Conservation (phyloP, 2,888 invertebrate genomes). For the Sisyra terminalis region DNA sequence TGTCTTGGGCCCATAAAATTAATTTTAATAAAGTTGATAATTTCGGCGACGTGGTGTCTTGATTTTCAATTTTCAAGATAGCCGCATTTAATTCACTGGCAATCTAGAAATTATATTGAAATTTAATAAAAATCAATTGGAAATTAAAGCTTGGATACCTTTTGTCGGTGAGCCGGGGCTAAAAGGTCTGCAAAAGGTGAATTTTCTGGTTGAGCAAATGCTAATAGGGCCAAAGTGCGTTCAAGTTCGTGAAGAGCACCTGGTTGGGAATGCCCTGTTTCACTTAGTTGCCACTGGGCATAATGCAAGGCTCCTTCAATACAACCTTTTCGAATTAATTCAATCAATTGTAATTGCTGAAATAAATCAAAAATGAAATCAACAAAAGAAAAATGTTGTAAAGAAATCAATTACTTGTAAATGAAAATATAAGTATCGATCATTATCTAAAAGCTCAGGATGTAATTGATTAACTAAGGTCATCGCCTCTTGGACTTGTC, state of each 20-base stretch:
- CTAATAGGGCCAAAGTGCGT: conserved; percentile 82
- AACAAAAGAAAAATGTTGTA: not conserved
- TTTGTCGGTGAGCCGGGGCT: conserved; percentile 85
- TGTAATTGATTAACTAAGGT: conserved; percentile 85
- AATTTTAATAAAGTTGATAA: conserved; percentile 81
- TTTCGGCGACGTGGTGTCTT: conserved; percentile 80
- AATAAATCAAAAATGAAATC: conserved; percentile 15
- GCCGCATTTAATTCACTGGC: conserved; percentile 96
- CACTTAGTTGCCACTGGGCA: conserved; percentile 78
- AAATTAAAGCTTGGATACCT: conserved; percentile 38
- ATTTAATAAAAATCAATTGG: not conserved
- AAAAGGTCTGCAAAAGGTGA: conserved; percentile 92
- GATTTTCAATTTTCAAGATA: conserved; percentile 86
- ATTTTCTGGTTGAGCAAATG: conserved; percentile 89
- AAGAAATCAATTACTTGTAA: conserved; percentile 50
- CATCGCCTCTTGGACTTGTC: conserved; percentile 84
- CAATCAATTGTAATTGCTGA: conserved; percentile 79
- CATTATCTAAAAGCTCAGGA: conserved; percentile 88
- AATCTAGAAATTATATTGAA: conserved; percentile 37
- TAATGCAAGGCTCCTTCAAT: conserved; percentile 80
- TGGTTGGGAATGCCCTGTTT: conserved; percentile 72
- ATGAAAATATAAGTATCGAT: conserved; percentile 90
- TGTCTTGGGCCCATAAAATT: conserved; percentile 91
- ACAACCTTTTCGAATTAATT: conserved; percentile 67
- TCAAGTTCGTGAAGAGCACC: conserved; percentile 66